Conservation (phyloP, 2,113 vertebrate species). For the Calypte anna region DNA sequence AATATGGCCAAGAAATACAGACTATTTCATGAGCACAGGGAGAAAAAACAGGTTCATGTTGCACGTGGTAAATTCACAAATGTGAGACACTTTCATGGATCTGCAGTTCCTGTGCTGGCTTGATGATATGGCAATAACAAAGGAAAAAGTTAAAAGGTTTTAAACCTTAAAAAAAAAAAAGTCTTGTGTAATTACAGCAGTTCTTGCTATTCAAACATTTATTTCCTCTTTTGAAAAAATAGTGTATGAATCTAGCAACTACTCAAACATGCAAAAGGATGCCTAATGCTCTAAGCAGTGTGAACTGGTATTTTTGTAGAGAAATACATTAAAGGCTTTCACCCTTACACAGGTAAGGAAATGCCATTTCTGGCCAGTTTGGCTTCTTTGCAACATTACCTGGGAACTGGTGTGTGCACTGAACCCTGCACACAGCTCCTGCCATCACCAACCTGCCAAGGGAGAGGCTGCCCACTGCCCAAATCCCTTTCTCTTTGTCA, state of each 20-base stretch:
- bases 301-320: conserved; percentile 33
- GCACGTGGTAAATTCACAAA: background rate
- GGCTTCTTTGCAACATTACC: conserved; percentile 42
- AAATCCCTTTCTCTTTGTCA: background rate
- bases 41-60: background rate
- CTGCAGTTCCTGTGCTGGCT: background rate
- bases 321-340: conserved; percentile 40
- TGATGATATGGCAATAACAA: background rate
- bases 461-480: background rate
- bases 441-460: background rate
- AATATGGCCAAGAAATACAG: background rate
- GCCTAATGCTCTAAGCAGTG: conserved; percentile 25
- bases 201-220: conserved; percentile 4
- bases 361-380: conserved; percentile 42
- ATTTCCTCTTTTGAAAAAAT: conserved; percentile 26
- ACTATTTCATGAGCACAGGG: background rate
- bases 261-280: background rate
- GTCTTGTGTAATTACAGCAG: background rate
- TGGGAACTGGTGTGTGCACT: background rate
- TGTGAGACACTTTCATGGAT: background rate
- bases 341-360: conserved; percentile 59
- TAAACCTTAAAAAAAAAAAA: background rate
- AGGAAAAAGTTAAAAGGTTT: background rate
- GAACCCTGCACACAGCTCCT: background rate
- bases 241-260: background rate